Evolutionary conservation across 2,888 invertebrate genomes (phyloP).

Genomic region (Tetramorium bicarinatum): DNA sequence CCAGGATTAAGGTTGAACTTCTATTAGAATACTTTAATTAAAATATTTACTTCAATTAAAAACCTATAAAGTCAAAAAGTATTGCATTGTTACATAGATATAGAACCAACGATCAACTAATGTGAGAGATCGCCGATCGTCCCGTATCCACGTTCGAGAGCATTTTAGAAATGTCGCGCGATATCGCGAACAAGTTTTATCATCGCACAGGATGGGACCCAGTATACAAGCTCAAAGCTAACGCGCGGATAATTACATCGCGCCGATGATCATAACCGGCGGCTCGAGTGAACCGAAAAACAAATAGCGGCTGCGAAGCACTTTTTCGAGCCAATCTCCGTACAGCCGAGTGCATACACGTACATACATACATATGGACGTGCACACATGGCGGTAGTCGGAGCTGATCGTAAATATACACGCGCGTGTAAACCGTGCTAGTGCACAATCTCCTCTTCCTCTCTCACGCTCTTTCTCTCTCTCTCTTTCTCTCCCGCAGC

Average conservation of each 20-base stretch:
- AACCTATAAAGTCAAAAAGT: background rate
- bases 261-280: conserved; percentile 52
- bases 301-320: conserved; percentile 47
- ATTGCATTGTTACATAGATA: too few relatives aligned
- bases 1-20: background rate
- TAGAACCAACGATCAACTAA: background rate
- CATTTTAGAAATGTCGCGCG: background rate
- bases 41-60: background rate
- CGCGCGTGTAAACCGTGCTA: conserved; percentile 54
- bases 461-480: background rate
- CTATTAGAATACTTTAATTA: background rate
- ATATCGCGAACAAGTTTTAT: background rate
- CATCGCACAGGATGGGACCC: background rate
- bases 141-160: background rate
- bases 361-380: background rate
- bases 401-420: conserved; percentile 40
- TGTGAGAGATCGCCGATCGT: background rate
- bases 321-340: conserved; percentile 39
- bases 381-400: background rate
- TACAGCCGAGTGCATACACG: background rate
- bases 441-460: conserved; percentile 5
- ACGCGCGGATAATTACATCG: conserved; percentile 53
- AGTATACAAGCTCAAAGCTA: conserved; percentile 32
- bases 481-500: conserved; percentile 7
- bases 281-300: conserved; percentile 57